Conservation (phyloP, 2,113 vertebrate species). For the Pyxicephalus adspersus region DNA sequence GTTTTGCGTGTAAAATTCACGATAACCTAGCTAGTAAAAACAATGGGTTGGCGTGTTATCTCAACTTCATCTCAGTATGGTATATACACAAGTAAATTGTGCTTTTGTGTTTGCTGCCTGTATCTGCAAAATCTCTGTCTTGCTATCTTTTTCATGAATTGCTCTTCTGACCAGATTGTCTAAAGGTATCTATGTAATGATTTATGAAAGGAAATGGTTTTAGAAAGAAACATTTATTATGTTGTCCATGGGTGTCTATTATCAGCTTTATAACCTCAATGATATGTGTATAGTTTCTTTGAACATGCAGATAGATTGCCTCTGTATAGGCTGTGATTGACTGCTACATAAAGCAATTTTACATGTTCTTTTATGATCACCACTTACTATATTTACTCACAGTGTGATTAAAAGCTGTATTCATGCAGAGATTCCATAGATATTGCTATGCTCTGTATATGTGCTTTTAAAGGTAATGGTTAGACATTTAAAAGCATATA, state of each 20-base stretch:
- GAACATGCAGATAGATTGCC: constrained; percentile 20
- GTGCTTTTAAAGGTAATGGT: no score
- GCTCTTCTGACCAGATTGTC: background rate
- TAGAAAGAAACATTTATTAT: constrained; percentile 39
- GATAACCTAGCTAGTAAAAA: background rate
- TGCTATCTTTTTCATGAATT: constrained; percentile 15
- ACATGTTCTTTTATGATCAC: background rate
- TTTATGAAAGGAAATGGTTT: constrained; percentile 32
- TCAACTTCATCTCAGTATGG: background rate
- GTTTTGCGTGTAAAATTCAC: constrained; percentile 2
- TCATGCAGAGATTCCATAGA: no score
- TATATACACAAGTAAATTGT: background rate
- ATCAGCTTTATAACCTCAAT: background rate
- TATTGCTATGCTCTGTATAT: no score
- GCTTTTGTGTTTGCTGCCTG: background rate
- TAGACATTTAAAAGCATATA: no score
- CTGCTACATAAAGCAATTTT: constrained; percentile 5
- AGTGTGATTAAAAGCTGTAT: no score
- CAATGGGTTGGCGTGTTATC: background rate
- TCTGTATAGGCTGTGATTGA: background rate
- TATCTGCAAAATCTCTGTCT: background rate
- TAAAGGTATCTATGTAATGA: constrained; percentile 12
- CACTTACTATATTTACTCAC: no score
- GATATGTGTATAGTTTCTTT: background rate
- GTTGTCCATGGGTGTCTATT: background rate